Evolutionary conservation across 2,797 vertebrate genomes (phyloP), one percentile per base, ranked within the genome.

Genomic region (Sciurus vulgaris): DNA sequence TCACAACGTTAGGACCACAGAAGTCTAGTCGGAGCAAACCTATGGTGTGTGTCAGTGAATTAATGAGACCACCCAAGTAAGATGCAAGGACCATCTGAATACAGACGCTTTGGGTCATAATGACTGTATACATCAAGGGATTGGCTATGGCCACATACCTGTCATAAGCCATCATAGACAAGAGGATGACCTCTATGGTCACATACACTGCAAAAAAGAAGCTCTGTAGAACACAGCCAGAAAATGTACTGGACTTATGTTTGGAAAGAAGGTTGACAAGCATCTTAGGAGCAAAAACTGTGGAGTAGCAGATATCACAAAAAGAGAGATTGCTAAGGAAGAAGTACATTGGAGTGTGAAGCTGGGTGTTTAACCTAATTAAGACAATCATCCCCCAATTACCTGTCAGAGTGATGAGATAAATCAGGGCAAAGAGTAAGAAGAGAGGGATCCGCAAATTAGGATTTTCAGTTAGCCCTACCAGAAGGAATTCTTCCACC

Each of bases 341-440:
- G 81, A 98, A 98, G 70, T 98, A 98, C 97, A 98, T 98, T 30
- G 98, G 96, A 0, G 92, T 97, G 30, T 96, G 97, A 84, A 98
- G 97, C 3, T 0, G 86, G 17, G 47, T 61, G 84, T 35, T 97
- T 5, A 97, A 30, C 84, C 30, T 49, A 72, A 98, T 98, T 72
- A 98, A 5, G 0, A 79, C 0, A 2, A 98, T 96, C 96, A 98
- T 97, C 1, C 97, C 97, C 2, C 96, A 79, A 1, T 98, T 98
- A 76, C 97, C 97, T 9, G 41, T 1, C 33, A 98, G 44, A 38
- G 96, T 98, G 44, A 97, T 0, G 33, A 97, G 54, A n/a, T 97
- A 98, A 83, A 97, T 81, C 20, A 95, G 0, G 0, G 70, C 24
- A 73, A 98, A 97, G 28, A 97, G 33, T 0, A 96, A 0, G 49